Base-by-base conservation (phyloP, 2,888 invertebrate genomes). In the Gymnosoma rotundatum region DNA sequence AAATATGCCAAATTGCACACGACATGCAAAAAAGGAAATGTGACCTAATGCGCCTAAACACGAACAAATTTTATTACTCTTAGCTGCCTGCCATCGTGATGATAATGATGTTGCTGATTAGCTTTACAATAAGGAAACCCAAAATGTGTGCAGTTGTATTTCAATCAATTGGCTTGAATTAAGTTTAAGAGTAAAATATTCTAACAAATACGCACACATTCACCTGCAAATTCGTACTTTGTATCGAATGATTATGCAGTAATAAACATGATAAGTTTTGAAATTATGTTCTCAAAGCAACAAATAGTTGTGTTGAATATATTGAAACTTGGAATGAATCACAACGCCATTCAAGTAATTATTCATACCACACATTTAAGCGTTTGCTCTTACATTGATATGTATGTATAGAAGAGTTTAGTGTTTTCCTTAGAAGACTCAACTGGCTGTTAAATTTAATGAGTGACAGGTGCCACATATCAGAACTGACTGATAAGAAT, bases 1-100 rank as follows among this genome's bases (percentile, higher is more conserved):
- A 88, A 88, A 85, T 86, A 82, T 88, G 87, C 90, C 90, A 90
- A 91, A 90, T 91, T 91, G 90, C 90, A 90, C 85, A 87, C 89
- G 89, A 88, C 90, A 90, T 91, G 90, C 90, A 83, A 85, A 78
- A 80, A 72, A 76, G 82, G 86, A 86, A 86, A 83, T 86, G 80
- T 75, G 81, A 82, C 79, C 84, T 78, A 89, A 90, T 88, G 88
- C 86, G 85, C 84, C 78, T 81, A 74, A 70, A 66, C 86, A 86
- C 78, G 86, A 86, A 83, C 66, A 38, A 84, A 84, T 74, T n/a
- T 21, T 78, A 64, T 63, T 63, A 78, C 67, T 79, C 21, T 64
- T 61, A 67, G 61, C 78, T 52, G 50, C 54, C 66, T 67, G 36
- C 60, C 42, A 75, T 16, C 48, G 36, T 69, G 18, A 61, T 64